phyloP scores from a whole-genome alignment of 2,888 invertebrate genomes.

The Pyrgus malvae region DNA sequence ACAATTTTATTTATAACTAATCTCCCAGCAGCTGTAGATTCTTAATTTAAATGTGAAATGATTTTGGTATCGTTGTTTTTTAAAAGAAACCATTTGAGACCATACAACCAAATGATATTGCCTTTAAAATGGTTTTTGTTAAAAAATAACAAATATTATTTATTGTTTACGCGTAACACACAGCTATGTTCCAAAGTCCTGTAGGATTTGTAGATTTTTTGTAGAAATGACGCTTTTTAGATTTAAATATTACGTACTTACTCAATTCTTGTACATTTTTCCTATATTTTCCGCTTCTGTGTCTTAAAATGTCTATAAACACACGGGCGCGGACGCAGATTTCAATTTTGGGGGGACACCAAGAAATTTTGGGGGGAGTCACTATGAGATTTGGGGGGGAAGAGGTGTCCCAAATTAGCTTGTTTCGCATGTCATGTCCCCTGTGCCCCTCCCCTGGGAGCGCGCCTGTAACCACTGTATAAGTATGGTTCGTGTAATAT shows the following conservation, averaged over 20 bases:
- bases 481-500: no score
- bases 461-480: no score
- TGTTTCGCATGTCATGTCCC: no score
- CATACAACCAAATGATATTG: neutral
- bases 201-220: conserved; percentile 40
- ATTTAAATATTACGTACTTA: conserved; percentile 16
- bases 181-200: conserved; percentile 64
- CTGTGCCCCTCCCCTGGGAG: no score
- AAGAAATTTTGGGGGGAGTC: no score
- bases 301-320: neutral
- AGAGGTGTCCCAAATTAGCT: no score
- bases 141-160: neutral
- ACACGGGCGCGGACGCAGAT: no score
- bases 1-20: neutral
- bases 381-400: no score
- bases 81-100: conserved; percentile 8
- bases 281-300: no score
- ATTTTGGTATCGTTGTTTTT: neutral
- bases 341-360: no score
- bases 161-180: conserved; percentile 33
- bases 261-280: neutral
- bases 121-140: conserved; percentile 17
- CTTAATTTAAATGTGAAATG: neutral
- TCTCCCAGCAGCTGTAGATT: conserved; percentile 5
- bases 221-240: conserved; percentile 5